phyloP scores from a whole-genome alignment of 2,797 vertebrate genomes.

The Sebastes hubbsi region DNA sequence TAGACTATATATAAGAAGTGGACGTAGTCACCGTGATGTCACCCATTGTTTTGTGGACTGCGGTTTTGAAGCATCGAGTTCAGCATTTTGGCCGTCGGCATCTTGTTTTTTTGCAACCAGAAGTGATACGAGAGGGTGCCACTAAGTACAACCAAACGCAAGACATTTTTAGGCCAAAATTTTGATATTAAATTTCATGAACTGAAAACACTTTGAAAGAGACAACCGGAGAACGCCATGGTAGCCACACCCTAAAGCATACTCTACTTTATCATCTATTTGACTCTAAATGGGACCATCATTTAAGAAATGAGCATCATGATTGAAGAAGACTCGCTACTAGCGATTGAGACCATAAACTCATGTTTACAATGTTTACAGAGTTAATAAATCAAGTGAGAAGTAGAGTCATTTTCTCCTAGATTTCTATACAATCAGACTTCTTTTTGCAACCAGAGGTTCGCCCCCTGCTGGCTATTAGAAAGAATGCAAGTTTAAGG shows the following conservation, averaged over 20 bases:
- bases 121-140: too few relatives aligned
- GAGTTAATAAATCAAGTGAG: not conserved
- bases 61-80: too few relatives aligned
- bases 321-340: not conserved
- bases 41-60: too few relatives aligned
- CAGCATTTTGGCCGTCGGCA: not conserved
- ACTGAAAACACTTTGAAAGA: not conserved
- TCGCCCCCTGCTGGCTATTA: not conserved
- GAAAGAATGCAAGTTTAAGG: not conserved
- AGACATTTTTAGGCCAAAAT: not conserved
- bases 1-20: not conserved
- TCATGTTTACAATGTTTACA: not conserved
- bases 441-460: not conserved
- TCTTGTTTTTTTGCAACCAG: not conserved
- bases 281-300: not conserved
- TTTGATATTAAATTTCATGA: not conserved
- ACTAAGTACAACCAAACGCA: too few relatives aligned
- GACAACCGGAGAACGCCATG: not conserved
- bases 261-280: not conserved
- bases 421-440: not conserved
- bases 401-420: not conserved
- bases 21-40: not conserved
- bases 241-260: too few relatives aligned
- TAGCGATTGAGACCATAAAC: not conserved
- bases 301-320: not conserved